Conservation (phyloP, 2,888 invertebrate species). For the Omphaloscelis lunosa region DNA sequence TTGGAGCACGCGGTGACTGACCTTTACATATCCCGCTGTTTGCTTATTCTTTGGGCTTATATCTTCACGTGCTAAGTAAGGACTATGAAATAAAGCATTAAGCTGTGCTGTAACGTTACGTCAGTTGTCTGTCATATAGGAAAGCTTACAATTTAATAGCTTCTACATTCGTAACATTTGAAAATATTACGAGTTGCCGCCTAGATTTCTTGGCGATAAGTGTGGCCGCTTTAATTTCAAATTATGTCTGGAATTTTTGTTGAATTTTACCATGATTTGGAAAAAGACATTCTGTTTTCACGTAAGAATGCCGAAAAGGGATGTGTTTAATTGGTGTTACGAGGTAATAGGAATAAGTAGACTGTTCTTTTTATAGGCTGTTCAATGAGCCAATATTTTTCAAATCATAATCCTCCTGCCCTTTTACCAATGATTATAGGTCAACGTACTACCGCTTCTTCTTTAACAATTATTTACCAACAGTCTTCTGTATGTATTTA, state of each 20-base stretch:
- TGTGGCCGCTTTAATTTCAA: not conserved
- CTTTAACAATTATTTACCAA: too few species aligned
- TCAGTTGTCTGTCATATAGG: conserved; percentile 41
- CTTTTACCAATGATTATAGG: not conserved
- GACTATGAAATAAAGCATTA: conserved; percentile 52
- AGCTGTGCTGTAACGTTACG: conserved; percentile 11
- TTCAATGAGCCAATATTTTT: not conserved
- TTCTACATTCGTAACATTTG: conserved; percentile 18
- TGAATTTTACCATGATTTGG: not conserved
- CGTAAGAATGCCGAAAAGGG: too few species aligned
- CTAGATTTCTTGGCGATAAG: conserved; percentile 14
- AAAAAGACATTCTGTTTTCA: not conserved
- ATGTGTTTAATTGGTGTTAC: not conserved
- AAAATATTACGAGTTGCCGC: not conserved
- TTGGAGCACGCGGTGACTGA: too few species aligned
- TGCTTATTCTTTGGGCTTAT: conserved; percentile 14
- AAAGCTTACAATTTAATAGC: conserved; percentile 32
- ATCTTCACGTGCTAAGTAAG: conserved; percentile 49
- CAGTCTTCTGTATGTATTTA: too few species aligned
- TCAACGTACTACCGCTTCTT: not conserved
- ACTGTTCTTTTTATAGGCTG: not conserved
- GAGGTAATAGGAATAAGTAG: too few species aligned
- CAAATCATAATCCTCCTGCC: not conserved
- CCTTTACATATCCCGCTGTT: not conserved
- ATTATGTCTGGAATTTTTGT: too few species aligned